Conservation (phyloP, 2,888 invertebrate species). For the Drosophila seclusa region DNA sequence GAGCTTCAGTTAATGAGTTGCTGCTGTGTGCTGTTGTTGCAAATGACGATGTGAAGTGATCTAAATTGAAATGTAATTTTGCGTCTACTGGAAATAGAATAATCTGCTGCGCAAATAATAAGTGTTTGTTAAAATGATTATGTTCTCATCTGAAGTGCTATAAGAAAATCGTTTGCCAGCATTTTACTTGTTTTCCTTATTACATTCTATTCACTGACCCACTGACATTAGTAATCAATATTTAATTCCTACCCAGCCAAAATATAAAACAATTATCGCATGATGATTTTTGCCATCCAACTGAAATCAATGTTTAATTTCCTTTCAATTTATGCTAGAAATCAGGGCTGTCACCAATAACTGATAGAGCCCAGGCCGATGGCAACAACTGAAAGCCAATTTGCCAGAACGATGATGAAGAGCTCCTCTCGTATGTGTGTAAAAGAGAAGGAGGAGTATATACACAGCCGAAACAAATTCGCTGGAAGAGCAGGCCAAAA, state of each 20-base stretch:
- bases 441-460: neutral
- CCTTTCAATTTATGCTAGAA: constrained; percentile 79
- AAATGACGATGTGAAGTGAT: constrained; percentile 36
- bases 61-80: constrained; percentile 58
- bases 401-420: constrained; percentile 64
- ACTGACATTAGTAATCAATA: constrained; percentile 35
- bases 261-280: constrained; percentile 64
- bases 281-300: constrained; percentile 58
- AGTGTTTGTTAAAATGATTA: constrained; percentile 22
- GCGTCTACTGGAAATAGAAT: constrained; percentile 35
- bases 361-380: constrained; percentile 22
- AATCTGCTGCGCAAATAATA: constrained; percentile 41
- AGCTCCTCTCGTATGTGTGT: constrained; percentile 36
- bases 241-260: constrained; percentile 32
- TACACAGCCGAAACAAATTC: constrained; percentile 13
- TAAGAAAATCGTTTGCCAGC: neutral
- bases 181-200: neutral
- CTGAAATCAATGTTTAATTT: constrained; percentile 74
- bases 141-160: neutral
- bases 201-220: constrained; percentile 29
- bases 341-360: constrained; percentile 53
- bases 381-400: constrained; percentile 70
- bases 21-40: constrained; percentile 4
- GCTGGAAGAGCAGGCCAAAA: constrained; percentile 3
- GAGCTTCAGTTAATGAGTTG: constrained; percentile 21